Conservation (phyloP, 2,888 invertebrate genomes). For the Sinopyrophorus schimmeli region DNA sequence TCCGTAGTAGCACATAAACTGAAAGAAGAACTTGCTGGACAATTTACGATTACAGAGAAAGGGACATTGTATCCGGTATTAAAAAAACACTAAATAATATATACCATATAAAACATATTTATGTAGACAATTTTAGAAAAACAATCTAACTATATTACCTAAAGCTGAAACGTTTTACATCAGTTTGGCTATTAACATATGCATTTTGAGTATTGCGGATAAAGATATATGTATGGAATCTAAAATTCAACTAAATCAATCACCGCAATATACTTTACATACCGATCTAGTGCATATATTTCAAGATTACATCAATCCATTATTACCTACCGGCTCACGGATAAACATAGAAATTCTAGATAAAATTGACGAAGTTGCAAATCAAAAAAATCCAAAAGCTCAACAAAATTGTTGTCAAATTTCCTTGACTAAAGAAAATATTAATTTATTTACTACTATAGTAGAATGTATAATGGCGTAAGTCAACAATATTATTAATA, state of each 20-base stretch:
- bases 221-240: slow-evolving; percentile 40
- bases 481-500: slow-evolving; percentile 1
- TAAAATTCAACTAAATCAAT: slow-evolving; percentile 44
- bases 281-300: slow-evolving; percentile 28
- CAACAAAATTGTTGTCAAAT: slow-evolving; percentile 1
- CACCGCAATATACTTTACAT: slow-evolving; percentile 40
- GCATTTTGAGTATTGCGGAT: slow-evolving; percentile 44
- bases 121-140: slow-evolving; percentile 39
- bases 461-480: slow-evolving; percentile 16
- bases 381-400: slow-evolving; percentile 2
- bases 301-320: slow-evolving; percentile 10
- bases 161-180: slow-evolving; percentile 44
- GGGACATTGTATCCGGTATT: slow-evolving; percentile 48
- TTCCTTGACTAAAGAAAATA: not conserved
- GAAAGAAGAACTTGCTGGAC: slow-evolving; percentile 43
- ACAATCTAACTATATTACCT: slow-evolving; percentile 38
- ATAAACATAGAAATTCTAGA: not conserved
- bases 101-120: not conserved
- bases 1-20: slow-evolving; percentile 41
- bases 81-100: not conserved
- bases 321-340: not conserved
- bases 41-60: slow-evolving; percentile 53
- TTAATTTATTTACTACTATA: slow-evolving; percentile 6
- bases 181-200: slow-evolving; percentile 44
- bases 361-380: not conserved